Evolutionary conservation across 1,140 invertebrate genomes (phyloP), one percentile per base, ranked within the genome.

Genomic region (Luehdorfia chinensis): DNA sequence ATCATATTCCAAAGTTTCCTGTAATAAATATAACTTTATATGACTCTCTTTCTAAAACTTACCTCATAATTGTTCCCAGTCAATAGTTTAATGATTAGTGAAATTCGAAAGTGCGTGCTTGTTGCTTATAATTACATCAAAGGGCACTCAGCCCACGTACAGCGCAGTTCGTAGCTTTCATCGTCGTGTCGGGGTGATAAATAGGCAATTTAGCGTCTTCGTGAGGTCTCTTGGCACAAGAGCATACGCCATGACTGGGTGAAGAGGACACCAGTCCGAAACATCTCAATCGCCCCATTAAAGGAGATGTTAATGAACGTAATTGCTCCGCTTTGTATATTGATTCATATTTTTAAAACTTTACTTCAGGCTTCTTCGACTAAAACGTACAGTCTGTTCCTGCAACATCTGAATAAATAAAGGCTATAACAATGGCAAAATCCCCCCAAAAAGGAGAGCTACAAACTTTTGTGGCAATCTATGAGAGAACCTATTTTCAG

Each of bases 91-190:
- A 16, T 36, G 7, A 34, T 13, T 4, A 27, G 37, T 28, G 25
- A 41, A 41, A 41, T 23, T 41, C 13, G 37, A 28, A 41, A 25
- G 37, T 41, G 37, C 37, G 37, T 41, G 21, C 15, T 11, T 4
- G 9, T 19, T 21, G 18, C 5, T 23, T 13, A 9, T 16, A 30
- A 30, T 43, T 43, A 43, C 39, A 43, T 8, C 12, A 28, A 30
- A 43, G 39, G 23, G 23, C 14, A 15, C 25, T 30, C 39, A 7
- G n/a, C 39, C 25, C 39, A 30, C 13, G 39, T 30, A 30, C 4
- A 3, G 8, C 13, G 7, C 13, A 13, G 37, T 41, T 9, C 23
- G 7, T 13, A 9, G 39, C 14, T 43, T 30, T 43, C 36, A 1
- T 39, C 19, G 23, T 23, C 12, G 21, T 36, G n/a, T 33, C 31